Evolutionary conservation across 2,797 vertebrate genomes (phyloP).

Genomic region (Smutsia gigantea): DNA sequence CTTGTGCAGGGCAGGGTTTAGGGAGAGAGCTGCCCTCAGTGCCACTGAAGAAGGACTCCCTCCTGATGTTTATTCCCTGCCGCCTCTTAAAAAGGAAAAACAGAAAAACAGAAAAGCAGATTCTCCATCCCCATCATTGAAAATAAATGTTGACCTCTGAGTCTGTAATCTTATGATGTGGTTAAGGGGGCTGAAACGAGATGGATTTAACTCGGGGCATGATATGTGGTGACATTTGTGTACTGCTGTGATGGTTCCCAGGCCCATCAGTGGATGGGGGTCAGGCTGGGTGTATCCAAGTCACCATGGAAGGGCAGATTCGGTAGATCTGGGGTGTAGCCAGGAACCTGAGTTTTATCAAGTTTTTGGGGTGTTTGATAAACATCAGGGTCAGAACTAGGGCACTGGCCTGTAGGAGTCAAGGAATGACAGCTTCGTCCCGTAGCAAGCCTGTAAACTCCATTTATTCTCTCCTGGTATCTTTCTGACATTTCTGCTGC

Average conservation of each 20-base stretch:
- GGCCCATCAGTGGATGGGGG: background rate
- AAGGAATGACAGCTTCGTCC: background rate
- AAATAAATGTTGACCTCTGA: background rate
- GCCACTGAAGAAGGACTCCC: background rate
- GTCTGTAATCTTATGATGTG: background rate
- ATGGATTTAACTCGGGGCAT: background rate
- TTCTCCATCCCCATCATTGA: background rate
- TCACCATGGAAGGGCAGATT: background rate
- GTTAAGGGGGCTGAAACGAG: background rate
- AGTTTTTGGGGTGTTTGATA: background rate
- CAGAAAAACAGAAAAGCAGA: background rate
- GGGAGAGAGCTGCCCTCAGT: background rate
- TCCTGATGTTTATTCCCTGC: background rate
- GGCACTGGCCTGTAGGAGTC: background rate
- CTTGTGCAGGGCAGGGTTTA: background rate
- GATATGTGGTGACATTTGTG: background rate
- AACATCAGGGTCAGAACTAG: background rate
- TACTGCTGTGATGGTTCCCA: background rate
- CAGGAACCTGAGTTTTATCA: background rate
- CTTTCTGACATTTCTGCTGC: slow-evolving; percentile 46
- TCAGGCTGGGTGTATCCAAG: background rate
- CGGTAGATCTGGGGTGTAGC: background rate
- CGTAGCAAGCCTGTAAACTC: background rate
- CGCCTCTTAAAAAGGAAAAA: slow-evolving; percentile 7
- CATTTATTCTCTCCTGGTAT: background rate